A percentile compares a stretch with the other conserved stretches of the same genome.
Conservation (phyloP, 2,797 vertebrate genomes). For the Karalla daura region DNA sequence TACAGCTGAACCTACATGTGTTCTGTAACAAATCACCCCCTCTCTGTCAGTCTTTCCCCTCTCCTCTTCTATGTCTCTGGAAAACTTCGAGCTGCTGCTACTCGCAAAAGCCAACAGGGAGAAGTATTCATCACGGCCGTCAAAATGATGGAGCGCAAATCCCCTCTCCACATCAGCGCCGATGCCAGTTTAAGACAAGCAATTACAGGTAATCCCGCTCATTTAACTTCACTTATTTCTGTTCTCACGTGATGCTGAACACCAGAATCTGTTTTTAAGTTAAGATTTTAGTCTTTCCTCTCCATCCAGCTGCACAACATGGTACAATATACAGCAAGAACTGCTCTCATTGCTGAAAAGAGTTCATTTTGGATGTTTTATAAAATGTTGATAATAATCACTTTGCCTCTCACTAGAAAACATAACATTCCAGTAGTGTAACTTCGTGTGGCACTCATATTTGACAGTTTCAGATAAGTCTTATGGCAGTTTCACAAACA, state of each 20-base stretch:
- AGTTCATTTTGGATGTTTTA: too few species aligned
- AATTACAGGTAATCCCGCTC: conserved; percentile 13
- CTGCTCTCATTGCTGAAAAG: too few species aligned
- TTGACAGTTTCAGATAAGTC: background rate
- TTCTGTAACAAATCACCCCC: conserved; percentile 41
- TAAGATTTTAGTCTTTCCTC: background rate
- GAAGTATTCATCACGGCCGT: conserved; percentile 27
- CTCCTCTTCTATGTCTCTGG: background rate
- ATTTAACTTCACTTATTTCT: background rate
- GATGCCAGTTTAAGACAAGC: conserved; percentile 7
- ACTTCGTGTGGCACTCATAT: too few species aligned
- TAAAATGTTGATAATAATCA: too few species aligned
- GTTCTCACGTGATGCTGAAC: background rate
- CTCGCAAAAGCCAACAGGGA: background rate
- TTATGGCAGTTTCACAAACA: background rate
- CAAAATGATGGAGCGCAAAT: conserved; percentile 1
- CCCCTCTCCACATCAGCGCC: background rate
- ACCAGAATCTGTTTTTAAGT: background rate
- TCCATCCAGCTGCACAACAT: background rate
- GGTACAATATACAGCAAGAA: background rate
- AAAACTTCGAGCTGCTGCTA: conserved; percentile 23
- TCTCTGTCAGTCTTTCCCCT: conserved; percentile 15
- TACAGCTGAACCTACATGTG: conserved; percentile 27
- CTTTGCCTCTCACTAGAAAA: too few species aligned
- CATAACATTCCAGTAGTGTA: too few species aligned